Evolutionary conservation across 2,888 invertebrate species (phyloP).

Genomic region (Mellilla xanthometata): DNA sequence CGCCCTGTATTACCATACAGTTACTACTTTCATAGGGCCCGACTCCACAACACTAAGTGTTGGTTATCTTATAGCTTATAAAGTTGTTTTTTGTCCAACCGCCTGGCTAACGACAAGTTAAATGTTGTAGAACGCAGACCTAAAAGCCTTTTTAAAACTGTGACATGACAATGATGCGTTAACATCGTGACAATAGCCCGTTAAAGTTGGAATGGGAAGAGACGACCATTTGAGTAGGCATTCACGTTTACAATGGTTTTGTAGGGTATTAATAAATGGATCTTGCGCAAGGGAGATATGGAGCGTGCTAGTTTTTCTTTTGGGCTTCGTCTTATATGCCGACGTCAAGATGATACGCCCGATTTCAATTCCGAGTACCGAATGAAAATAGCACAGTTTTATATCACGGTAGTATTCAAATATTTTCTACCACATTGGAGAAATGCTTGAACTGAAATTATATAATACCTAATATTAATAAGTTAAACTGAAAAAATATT

Average conservation of each 20-base stretch:
- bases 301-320: conserved; percentile 17
- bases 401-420: too few species aligned
- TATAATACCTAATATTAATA: too few species aligned
- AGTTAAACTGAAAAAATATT: too few species aligned
- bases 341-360: background rate
- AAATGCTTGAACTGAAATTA: too few species aligned
- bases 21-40: conserved; percentile 41
- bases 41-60: conserved; percentile 2
- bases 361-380: conserved; percentile 3
- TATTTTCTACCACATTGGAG: too few species aligned
- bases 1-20: conserved; percentile 71
- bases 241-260: conserved; percentile 31
- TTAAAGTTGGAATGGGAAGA: conserved; percentile 64
- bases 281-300: conserved; percentile 23
- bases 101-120: conserved; percentile 6
- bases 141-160: conserved; percentile 65
- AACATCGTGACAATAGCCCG: conserved; percentile 68
- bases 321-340: conserved; percentile 2
- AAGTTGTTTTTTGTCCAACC: conserved; percentile 1
- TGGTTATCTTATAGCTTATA: background rate
- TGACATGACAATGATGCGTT: conserved; percentile 76
- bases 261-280: conserved; percentile 29
- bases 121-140: conserved; percentile 15
- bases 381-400: too few species aligned
- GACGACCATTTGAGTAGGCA: conserved; percentile 44